These are phyloP conservation scores for Melolontha melolontha DNA, from an alignment of 2,888 invertebrate genomes.

Conservation along the genomic window DNA sequence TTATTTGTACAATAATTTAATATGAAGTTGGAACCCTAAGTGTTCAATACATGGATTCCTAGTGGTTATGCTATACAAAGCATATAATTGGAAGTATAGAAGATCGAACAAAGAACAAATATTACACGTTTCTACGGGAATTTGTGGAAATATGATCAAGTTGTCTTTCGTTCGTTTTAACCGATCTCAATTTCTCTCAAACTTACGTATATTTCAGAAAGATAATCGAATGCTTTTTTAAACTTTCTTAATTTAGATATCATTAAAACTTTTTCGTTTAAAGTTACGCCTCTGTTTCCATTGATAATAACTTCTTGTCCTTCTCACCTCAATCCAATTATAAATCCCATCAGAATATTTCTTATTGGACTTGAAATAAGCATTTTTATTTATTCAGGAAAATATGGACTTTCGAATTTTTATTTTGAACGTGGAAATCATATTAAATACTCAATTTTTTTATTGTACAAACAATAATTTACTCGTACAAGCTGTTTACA, in stretches of 20 bases:
- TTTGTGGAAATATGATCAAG: constrained; percentile 11
- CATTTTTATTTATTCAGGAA: not conserved
- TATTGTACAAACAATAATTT: too few species aligned
- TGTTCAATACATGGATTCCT: too few species aligned
- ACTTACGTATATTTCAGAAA: constrained; percentile 41
- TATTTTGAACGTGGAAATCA: too few species aligned
- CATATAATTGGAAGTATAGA: too few species aligned
- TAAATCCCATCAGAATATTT: constrained; percentile 32
- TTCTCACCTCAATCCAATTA: constrained; percentile 39
- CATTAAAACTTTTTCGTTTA: constrained; percentile 56
- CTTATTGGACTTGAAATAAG: constrained; percentile 18
- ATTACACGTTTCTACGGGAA: not conserved
- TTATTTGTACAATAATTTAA: too few species aligned
- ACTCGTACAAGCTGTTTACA: too few species aligned
- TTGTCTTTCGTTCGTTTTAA: constrained; percentile 6
- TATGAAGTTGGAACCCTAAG: too few species aligned
- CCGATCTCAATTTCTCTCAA: constrained; percentile 33
- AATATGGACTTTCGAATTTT: not conserved
- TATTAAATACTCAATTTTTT: too few species aligned
- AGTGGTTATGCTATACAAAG: too few species aligned
- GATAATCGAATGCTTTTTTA: constrained; percentile 53
- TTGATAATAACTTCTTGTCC: constrained; percentile 39
- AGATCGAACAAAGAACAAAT: too few species aligned
- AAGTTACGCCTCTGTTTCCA: constrained; percentile 41
- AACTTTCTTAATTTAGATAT: constrained; percentile 57